A percentile compares a stretch with the other conserved stretches of the same genome.
Conservation (phyloP, 2,888 invertebrate genomes). For the Synanthedon formicaeformis region DNA sequence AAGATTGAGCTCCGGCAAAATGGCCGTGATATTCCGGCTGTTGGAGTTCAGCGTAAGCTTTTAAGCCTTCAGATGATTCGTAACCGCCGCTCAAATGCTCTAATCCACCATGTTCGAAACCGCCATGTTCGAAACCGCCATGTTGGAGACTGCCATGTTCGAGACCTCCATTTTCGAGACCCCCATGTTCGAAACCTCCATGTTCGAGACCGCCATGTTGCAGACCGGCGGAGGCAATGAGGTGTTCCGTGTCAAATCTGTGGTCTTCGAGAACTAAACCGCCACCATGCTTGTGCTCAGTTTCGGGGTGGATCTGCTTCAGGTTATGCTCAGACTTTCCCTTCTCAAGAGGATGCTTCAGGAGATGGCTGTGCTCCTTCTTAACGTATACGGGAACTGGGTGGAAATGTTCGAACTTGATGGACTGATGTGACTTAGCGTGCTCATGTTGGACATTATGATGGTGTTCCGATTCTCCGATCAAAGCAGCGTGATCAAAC, state of each 20-base stretch:
- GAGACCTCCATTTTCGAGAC: conserved; percentile 33
- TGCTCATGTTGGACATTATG: conserved; percentile 74
- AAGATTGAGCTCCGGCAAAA: conserved; percentile 32
- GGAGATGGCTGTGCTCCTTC: conserved; percentile 74
- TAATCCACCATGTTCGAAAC: conserved; percentile 28
- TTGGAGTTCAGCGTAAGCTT: conserved; percentile 42
- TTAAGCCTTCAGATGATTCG: conserved; percentile 45
- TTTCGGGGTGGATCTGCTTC: conserved; percentile 73
- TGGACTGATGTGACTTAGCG: conserved; percentile 77
- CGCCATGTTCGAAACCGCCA: conserved; percentile 26
- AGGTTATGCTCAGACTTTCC: conserved; percentile 72
- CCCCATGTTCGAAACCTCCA: conserved; percentile 24
- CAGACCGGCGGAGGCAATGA: conserved; percentile 18
- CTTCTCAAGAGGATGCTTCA: conserved; percentile 74
- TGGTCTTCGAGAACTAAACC: conserved; percentile 73
- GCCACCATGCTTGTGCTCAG: conserved; percentile 68
- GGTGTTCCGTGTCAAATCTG: conserved; percentile 52
- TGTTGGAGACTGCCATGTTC: conserved; percentile 36
- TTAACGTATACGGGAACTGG: conserved; percentile 77
- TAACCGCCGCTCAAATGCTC: conserved; percentile 27
- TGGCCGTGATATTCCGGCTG: conserved; percentile 41
- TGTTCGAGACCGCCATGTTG: conserved; percentile 31
- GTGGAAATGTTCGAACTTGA: conserved; percentile 78
- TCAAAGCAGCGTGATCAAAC: conserved; percentile 44
- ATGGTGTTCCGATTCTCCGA: conserved; percentile 67